Base-by-base conservation (phyloP, 2,888 invertebrate species). In the Stenotaenia linearis region DNA sequence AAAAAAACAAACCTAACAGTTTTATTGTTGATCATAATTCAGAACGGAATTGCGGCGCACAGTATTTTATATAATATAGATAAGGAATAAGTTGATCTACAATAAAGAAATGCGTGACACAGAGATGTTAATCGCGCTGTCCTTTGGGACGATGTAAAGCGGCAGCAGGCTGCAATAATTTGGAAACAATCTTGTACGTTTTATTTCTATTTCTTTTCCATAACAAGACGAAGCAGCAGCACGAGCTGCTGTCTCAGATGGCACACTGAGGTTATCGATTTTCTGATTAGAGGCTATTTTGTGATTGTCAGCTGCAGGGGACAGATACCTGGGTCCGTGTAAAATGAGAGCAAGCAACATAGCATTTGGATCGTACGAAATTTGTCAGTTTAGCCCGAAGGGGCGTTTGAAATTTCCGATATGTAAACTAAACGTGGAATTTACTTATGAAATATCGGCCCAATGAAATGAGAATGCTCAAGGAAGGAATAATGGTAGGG, bases 261-360 rank as follows among this genome's bases (percentile, higher is more conserved):
- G 69, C 69, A 69, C 69, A 69, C 69, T 69, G 69, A 69, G 69
- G 69, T 69, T 69, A 69, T 69, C 69, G 69, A 69, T 69, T 69
- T 69, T 69, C 69, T 69, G 69, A 69, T 69, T 69, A 69, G 69
- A 69, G 69, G 69, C 69, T 69, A 69, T 69, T 69, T 69, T 69
- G 69, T 69, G 69, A 69, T 69, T 69, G 69, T 69, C 69, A 69
- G 69, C 69, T 69, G 69, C 69, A 69, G 69, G 69, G 69, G 69
- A 69, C 69, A 69, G 69, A 69, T 69, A 69, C 69, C 69, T 69
- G 69, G 25, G 69, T 69, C 69, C 50, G 50, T 69, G 69, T 69
- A 69, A 69, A 69, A 69, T 69, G 69, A 69, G 69, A 69, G 69
- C 25, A 69, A 69, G 69, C 69, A 69, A 69, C 69, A 23, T 69